Percentiles rank a stretch among this genome's conserved stretches.
Evolutionary conservation across 2,797 vertebrate species (phyloP).

Genomic region (Helostoma temminkii): DNA sequence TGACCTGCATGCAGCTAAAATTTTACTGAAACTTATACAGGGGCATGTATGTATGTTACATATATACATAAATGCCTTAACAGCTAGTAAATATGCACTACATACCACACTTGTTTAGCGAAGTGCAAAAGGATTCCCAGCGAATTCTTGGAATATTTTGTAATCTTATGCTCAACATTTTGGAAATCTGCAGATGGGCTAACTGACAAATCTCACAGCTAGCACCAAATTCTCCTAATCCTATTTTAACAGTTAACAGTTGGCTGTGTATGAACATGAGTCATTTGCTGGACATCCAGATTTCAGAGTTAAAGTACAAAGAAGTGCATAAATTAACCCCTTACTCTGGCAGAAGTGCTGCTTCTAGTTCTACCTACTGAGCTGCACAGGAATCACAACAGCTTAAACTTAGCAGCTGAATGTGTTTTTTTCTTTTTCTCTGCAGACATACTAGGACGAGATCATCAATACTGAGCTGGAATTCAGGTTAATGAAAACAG

Average conservation of each 20-base stretch:
- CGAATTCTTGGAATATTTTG: background rate
- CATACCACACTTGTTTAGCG: background rate
- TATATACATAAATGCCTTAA: background rate
- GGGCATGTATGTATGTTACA: too few relatives aligned
- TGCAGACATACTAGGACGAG: too few relatives aligned
- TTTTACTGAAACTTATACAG: slow-evolving; percentile 36
- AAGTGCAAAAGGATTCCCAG: background rate
- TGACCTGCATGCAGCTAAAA: slow-evolving; percentile 29
- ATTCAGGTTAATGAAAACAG: background rate
- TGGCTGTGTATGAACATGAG: slow-evolving; percentile 23
- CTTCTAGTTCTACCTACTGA: slow-evolving; percentile 10
- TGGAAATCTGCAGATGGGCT: background rate
- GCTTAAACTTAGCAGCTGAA: slow-evolving; percentile 11
- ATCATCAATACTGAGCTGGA: slow-evolving; percentile 9
- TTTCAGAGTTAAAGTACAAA: slow-evolving; percentile 28
- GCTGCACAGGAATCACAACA: slow-evolving; percentile 1
- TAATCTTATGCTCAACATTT: background rate
- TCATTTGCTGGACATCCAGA: slow-evolving; percentile 19
- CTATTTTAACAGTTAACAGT: background rate
- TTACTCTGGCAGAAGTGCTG: slow-evolving; percentile 27
- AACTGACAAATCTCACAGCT: background rate
- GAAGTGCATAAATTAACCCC: slow-evolving; percentile 41
- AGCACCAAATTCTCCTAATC: background rate
- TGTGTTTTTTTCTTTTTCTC: slow-evolving; percentile 23
- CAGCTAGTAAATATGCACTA: background rate